Evolutionary conservation across 2,797 vertebrate genomes (phyloP).

Genomic region (Gastrophryne carolinensis): DNA sequence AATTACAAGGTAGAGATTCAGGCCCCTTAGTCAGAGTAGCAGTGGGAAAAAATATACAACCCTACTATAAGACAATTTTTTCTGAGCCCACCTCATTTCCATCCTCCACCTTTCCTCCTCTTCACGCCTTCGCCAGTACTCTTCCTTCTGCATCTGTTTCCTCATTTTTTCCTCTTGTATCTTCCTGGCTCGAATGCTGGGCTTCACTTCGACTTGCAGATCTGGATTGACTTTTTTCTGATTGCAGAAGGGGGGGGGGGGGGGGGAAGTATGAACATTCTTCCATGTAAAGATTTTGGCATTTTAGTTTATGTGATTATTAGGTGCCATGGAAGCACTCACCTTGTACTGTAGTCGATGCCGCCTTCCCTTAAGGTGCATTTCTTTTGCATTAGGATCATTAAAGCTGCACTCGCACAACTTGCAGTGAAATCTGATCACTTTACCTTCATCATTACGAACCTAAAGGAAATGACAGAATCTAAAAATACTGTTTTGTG

Average conservation of each 20-base stretch:
- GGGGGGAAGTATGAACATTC: not conserved
- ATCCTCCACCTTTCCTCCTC: constrained; percentile 97
- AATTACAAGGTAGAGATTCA: too few species aligned
- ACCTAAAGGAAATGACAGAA: constrained; percentile 71
- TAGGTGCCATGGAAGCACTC: constrained; percentile 40
- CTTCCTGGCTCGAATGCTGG: constrained; percentile 94
- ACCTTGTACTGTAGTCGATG: constrained; percentile 97
- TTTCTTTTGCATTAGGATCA: constrained; percentile 97
- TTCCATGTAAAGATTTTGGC: not conserved
- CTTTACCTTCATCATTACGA: constrained; percentile 96
- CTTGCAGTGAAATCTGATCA: constrained; percentile 97
- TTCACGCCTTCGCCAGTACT: constrained; percentile 95
- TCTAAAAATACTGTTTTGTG: not conserved
- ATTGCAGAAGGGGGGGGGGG: not conserved
- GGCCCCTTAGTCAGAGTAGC: too few species aligned
- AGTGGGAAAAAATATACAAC: too few species aligned
- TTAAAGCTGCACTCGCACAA: constrained; percentile 98
- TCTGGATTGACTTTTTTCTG: constrained; percentile 99
- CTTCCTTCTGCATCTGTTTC: constrained; percentile 98
- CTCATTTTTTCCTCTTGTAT: constrained; percentile 98
- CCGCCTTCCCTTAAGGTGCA: constrained; percentile 93
- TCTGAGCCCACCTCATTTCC: constrained; percentile 88
- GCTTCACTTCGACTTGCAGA: constrained; percentile 97
- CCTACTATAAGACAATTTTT: too few species aligned
- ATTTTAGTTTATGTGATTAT: not conserved